Conservation (phyloP, 2,888 invertebrate species). For the Brachyptera putata region DNA sequence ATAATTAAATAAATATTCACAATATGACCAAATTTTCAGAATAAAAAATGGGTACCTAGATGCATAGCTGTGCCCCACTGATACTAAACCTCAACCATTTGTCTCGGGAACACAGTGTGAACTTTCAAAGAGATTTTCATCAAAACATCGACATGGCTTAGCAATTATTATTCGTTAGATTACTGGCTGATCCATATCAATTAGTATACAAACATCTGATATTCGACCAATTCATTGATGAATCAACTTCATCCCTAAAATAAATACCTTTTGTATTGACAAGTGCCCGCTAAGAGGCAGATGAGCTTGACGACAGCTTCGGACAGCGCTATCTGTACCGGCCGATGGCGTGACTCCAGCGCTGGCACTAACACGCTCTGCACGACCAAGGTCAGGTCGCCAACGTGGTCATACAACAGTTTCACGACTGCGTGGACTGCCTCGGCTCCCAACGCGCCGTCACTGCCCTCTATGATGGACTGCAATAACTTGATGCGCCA, state of each 20-base stretch:
- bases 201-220: too few species aligned
- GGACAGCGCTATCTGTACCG: slow-evolving; percentile 38
- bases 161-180: too few species aligned
- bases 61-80: too few species aligned
- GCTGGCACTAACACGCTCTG: slow-evolving; percentile 40
- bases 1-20: too few species aligned
- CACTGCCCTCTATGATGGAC: slow-evolving; percentile 35
- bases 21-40: too few species aligned
- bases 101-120: too few species aligned
- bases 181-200: too few species aligned
- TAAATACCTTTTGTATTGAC: neutral
- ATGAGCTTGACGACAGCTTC: slow-evolving; percentile 38
- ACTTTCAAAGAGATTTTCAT: too few species aligned
- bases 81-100: too few species aligned
- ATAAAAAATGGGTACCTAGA: too few species aligned
- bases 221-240: too few species aligned
- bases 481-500: slow-evolving; percentile 39
- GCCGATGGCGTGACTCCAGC: slow-evolving; percentile 35
- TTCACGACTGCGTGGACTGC: slow-evolving; percentile 39
- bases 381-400: slow-evolving; percentile 37
- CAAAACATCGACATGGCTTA: too few species aligned
- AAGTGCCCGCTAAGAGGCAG: slow-evolving; percentile 1
- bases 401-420: slow-evolving; percentile 34
- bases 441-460: slow-evolving; percentile 38
- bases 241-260: neutral